Conservation (phyloP, 2,113 vertebrate species). For the Probosciger aterrimus region DNA sequence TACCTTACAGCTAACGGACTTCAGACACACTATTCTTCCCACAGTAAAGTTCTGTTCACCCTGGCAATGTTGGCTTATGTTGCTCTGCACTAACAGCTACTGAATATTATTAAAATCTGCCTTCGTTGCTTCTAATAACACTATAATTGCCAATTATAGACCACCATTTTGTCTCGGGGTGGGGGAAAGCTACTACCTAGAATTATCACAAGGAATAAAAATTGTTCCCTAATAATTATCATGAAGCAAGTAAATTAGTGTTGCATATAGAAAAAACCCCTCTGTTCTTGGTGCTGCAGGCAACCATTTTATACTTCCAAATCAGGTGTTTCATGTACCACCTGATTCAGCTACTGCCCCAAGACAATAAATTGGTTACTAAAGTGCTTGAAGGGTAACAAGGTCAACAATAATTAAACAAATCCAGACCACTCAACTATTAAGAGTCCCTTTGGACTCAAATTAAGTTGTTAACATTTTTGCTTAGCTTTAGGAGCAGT, state of each 20-base stretch:
- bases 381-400: constrained; percentile 14
- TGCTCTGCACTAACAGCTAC: background rate
- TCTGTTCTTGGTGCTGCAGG: background rate
- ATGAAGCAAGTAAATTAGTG: background rate
- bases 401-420: constrained; percentile 53
- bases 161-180: background rate
- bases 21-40: background rate
- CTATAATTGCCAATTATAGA: background rate
- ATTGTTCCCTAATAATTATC: background rate
- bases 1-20: background rate
- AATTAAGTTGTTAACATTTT: background rate
- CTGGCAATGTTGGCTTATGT: background rate
- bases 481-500: background rate
- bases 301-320: background rate
- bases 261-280: rapidly evolving
- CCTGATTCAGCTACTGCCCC: background rate
- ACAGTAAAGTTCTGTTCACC: background rate
- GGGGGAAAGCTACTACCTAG: background rate
- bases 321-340: background rate
- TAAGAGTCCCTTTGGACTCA: background rate
- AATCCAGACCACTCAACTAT: background rate
- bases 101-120: background rate
- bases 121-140: background rate
- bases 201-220: background rate
- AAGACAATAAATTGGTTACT: background rate